Evolutionary conservation across 2,888 invertebrate species (phyloP).

Genomic region (Leptopilina drosophilae): DNA sequence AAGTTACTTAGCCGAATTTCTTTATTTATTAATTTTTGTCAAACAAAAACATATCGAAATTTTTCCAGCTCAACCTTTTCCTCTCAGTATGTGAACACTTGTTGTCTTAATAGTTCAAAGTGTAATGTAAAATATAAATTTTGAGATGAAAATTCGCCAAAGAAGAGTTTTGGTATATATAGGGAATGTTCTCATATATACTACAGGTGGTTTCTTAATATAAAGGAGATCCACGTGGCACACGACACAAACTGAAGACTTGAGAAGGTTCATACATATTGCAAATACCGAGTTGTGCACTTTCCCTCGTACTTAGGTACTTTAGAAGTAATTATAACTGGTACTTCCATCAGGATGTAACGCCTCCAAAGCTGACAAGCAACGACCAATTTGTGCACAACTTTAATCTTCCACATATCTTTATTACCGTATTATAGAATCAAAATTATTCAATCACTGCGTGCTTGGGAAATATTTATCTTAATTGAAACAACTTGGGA

Average conservation of each 20-base stretch:
- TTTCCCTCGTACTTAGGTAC: slow-evolving; percentile 31
- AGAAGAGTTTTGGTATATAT: background rate
- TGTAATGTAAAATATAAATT: background rate
- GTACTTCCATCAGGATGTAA: slow-evolving; percentile 33
- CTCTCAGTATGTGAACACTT: too few species aligned
- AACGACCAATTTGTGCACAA: slow-evolving; percentile 2
- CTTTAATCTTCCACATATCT: background rate
- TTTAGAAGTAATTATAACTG: slow-evolving; percentile 39
- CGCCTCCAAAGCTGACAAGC: background rate
- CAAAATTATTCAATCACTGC: background rate
- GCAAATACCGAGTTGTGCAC: slow-evolving; percentile 31
- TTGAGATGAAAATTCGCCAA: background rate
- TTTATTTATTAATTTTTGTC: too few species aligned
- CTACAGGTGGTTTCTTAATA: slow-evolving; percentile 31
- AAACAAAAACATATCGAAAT: too few species aligned
- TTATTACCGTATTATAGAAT: background rate
- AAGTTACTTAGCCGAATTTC: too few species aligned
- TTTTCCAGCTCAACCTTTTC: too few species aligned
- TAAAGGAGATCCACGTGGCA: slow-evolving; percentile 28
- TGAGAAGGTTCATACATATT: slow-evolving; percentile 33
- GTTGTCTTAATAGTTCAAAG: too few species aligned
- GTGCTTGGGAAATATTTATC: too few species aligned
- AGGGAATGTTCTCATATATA: background rate
- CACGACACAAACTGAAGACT: slow-evolving; percentile 22
- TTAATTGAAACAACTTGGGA: too few species aligned